Base-by-base conservation (phyloP, 2,113 vertebrate species). In the Neogobius melanostomus region DNA sequence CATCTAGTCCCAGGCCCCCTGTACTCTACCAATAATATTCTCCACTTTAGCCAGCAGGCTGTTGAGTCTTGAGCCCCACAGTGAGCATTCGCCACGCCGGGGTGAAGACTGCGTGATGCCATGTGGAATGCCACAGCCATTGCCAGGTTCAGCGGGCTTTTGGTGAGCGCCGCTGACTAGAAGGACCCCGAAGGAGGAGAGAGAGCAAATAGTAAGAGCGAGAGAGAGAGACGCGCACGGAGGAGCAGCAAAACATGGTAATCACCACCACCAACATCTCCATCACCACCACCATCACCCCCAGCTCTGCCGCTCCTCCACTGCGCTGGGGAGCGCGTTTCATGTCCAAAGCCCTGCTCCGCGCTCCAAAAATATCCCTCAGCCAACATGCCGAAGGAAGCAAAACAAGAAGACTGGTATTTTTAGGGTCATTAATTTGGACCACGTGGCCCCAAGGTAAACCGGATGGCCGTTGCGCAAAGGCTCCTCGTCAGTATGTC, bases 371-470 rank as follows among this genome's bases (percentile, higher is more conserved):
- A 97, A 97, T 98, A 98, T 95, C 95, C 93, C 91, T 89, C 92
- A 91, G 93, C 96, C 95, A 77, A 95, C 95, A 97, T 97, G 95
- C 95, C 91, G 94, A 93, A 94, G 93, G 89, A 92, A 95, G 95
- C 92, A 96, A 96, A 97, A 94, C 94, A 95, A 97, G 95, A 94
- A 93, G 94, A 93, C 95, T 71, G 94, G 94, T 98, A 98, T 98
- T 98, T 98, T 98, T 98, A 97, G 96, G 95, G 93, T 92, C 94
- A 95, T 95, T 95, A 95, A 95, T 95, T 95, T 93, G 90, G 92
- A 97, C 95, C 97, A 98, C 96, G 93, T 98, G 96, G 94, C 93
- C 93, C 88, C 92, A 92, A 95, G 95, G 94, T 94, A 94, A 95
- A 95, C 93, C 91, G 95, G 95, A 96, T 95, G 95, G 93, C 93